A percentile compares a stretch with the other conserved stretches of the same genome.
Conservation (phyloP, 2,797 vertebrate species). For the Chanos chanos region DNA sequence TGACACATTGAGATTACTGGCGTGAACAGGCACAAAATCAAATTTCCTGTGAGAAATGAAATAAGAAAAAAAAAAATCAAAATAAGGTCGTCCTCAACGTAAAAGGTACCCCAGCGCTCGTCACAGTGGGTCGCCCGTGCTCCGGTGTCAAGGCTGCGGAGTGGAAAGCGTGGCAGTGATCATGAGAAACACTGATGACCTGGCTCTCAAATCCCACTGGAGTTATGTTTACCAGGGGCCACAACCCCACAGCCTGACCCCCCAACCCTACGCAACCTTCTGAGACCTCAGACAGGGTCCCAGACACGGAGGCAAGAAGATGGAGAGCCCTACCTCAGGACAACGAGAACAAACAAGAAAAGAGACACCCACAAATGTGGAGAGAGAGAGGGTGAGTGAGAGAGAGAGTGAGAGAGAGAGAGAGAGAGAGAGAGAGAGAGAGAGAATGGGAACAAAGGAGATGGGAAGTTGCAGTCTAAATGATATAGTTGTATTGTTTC, state of each 20-base stretch:
- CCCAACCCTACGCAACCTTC: neutral
- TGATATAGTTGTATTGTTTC: too few relatives aligned
- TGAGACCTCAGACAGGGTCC: too few relatives aligned
- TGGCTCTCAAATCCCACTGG: constrained; percentile 25
- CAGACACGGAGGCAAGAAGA: constrained; percentile 6
- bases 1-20: neutral
- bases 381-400: too few relatives aligned
- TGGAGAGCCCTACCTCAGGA: neutral
- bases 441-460: neutral
- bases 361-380: too few relatives aligned
- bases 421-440: neutral
- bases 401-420: too few relatives aligned
- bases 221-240: constrained; percentile 17
- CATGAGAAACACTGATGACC: constrained; percentile 15
- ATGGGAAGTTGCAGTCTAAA: too few relatives aligned
- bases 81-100: constrained; percentile 14
- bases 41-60: constrained; percentile 2
- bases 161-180: constrained; percentile 5
- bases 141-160: neutral
- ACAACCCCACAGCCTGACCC: constrained; percentile 9
- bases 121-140: constrained; percentile 3
- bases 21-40: constrained; percentile 8
- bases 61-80: neutral
- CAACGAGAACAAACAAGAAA: neutral
- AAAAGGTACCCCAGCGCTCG: constrained; percentile 13